Evolutionary conservation across 2,888 invertebrate species (phyloP).

Genomic region (Blastobasis lacticolella): DNA sequence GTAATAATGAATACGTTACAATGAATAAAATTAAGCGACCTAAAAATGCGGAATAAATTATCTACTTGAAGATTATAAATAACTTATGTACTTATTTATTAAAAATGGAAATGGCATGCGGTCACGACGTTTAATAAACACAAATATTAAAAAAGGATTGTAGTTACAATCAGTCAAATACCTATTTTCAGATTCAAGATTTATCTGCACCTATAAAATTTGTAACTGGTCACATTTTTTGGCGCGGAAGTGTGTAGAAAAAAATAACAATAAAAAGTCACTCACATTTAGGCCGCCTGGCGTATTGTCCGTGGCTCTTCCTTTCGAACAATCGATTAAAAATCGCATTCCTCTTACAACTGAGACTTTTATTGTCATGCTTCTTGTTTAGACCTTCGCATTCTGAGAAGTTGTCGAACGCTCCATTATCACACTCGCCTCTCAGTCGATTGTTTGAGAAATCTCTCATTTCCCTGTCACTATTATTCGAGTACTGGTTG

Average conservation of each 20-base stretch:
- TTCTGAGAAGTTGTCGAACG: constrained; percentile 49
- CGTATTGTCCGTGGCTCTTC: constrained; percentile 40
- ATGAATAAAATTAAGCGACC: too few species aligned
- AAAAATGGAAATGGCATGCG: too few species aligned
- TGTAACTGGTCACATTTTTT: too few species aligned
- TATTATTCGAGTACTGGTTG: constrained; percentile 69
- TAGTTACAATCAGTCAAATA: too few species aligned
- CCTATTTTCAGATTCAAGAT: too few species aligned
- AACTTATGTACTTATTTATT: too few species aligned
- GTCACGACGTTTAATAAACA: too few species aligned
- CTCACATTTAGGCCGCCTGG: constrained; percentile 61
- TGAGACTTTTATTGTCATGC: constrained; percentile 53
- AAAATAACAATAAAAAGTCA: constrained; percentile 21
- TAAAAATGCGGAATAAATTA: too few species aligned
- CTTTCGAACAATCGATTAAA: constrained; percentile 55
- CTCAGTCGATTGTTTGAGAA: constrained; percentile 40
- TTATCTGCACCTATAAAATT: too few species aligned
- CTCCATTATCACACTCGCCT: constrained; percentile 38
- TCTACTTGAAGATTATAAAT: too few species aligned
- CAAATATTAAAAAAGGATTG: too few species aligned
- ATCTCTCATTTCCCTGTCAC: constrained; percentile 46
- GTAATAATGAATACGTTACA: too few species aligned
- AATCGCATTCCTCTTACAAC: constrained; percentile 48
- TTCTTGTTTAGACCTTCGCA: constrained; percentile 55
- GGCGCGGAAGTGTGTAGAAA: neutral